Conservation (phyloP, 1,140 invertebrate species). For the Cyclargus thomasi region DNA sequence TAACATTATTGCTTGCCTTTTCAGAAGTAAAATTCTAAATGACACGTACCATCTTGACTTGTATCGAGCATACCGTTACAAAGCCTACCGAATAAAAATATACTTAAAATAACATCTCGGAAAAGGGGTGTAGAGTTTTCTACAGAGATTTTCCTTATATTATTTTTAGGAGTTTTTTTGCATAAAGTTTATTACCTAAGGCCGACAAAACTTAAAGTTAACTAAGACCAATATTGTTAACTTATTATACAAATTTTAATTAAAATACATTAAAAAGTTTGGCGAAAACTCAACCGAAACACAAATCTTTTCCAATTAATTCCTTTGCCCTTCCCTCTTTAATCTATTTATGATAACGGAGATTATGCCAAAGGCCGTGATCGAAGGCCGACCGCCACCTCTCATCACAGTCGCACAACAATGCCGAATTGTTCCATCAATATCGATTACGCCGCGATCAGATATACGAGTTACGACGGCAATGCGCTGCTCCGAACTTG, state of each 20-base stretch:
- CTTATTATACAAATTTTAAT: too few species aligned
- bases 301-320: background rate
- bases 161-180: too few species aligned
- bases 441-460: conserved; percentile 2
- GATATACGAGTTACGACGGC: background rate
- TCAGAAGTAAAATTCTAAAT: background rate
- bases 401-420: background rate
- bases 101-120: too few species aligned
- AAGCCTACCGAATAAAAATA: too few species aligned
- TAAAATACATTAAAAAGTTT: too few species aligned
- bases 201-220: too few species aligned
- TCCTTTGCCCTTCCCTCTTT: background rate
- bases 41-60: background rate
- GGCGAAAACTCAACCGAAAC: too few species aligned
- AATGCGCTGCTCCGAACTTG: background rate
- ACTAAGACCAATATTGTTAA: too few species aligned
- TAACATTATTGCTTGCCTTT: background rate
- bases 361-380: conserved; percentile 13
- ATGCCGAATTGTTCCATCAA: conserved; percentile 10
- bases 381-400: background rate
- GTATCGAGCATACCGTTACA: background rate
- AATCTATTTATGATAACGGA: background rate
- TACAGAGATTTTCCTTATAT: too few species aligned
- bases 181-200: too few species aligned
- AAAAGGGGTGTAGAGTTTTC: too few species aligned